These are phyloP conservation scores for Ashinkailepas kermadecensis DNA, from an alignment of 2,888 invertebrate species.

Conservation along the genomic window DNA sequence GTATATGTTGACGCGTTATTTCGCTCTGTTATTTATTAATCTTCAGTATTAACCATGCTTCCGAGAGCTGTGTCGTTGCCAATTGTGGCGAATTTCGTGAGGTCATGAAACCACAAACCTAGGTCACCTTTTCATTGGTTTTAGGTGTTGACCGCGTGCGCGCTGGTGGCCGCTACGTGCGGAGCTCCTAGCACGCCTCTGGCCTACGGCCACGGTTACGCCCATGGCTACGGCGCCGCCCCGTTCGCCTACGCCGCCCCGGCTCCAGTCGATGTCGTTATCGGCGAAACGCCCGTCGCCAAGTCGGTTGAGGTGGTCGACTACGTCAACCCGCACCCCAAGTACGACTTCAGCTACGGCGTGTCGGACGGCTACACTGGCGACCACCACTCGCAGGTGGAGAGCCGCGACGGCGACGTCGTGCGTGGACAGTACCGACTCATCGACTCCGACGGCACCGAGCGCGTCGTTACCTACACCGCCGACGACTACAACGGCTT, in stretches of 20 bases:
- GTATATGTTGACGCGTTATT: no score
- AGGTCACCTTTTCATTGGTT: no score
- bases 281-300: slow-evolving; percentile 9
- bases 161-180: slow-evolving; percentile 6
- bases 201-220: background rate
- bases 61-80: no score
- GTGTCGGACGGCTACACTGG: slow-evolving; percentile 24
- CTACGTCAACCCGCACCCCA: slow-evolving; percentile 25
- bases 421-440: slow-evolving; percentile 24
- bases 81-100: no score
- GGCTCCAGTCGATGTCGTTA: background rate
- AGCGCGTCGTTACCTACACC: slow-evolving; percentile 31
- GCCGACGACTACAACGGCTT: slow-evolving; percentile 34
- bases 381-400: slow-evolving; percentile 25
- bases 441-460: slow-evolving; percentile 25
- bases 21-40: no score
- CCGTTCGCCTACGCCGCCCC: background rate
- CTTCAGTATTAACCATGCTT: no score
- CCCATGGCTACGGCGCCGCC: background rate
- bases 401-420: slow-evolving; percentile 25
- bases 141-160: background rate
- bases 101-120: no score
- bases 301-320: background rate
- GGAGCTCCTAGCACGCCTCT: slow-evolving; percentile 13
- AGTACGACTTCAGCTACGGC: slow-evolving; percentile 24